These are phyloP conservation scores for Caenorhabditis remanei DNA, from an alignment of 1,140 invertebrate species.

Conservation along the genomic window DNA sequence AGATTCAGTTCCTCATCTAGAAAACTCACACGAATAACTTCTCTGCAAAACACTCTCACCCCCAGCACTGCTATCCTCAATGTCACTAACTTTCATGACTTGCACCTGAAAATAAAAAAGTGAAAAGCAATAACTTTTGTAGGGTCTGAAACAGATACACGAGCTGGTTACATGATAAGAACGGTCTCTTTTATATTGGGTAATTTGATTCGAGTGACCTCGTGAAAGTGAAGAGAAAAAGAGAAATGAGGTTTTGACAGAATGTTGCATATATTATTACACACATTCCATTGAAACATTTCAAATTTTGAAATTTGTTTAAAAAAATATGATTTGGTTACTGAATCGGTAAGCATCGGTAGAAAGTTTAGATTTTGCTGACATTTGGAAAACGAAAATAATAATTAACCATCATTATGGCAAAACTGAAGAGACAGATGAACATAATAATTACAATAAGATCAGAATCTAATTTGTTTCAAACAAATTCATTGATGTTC, in stretches of 20 bases:
- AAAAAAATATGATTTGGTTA: too few relatives aligned
- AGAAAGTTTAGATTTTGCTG: too few relatives aligned
- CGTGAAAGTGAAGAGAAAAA: not conserved
- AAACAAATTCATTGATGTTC: too few relatives aligned
- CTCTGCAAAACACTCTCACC: conserved; percentile 9
- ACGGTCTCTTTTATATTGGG: not conserved
- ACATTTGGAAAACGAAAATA: too few relatives aligned
- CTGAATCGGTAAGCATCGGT: too few relatives aligned
- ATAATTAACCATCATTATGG: too few relatives aligned
- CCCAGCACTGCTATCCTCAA: not conserved
- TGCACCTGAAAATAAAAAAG: not conserved
- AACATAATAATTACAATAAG: too few relatives aligned
- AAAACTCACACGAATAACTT: conserved; percentile 12
- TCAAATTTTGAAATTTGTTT: too few relatives aligned
- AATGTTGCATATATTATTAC: not conserved
- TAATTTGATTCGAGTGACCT: not conserved
- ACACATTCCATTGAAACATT: too few relatives aligned
- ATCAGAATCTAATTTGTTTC: too few relatives aligned
- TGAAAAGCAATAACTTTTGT: not conserved
- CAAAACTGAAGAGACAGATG: too few relatives aligned
- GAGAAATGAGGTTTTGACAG: not conserved
- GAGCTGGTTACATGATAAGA: not conserved
- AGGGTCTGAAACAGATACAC: not conserved
- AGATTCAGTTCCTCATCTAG: not conserved
- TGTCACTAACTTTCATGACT: conserved; percentile 9